Evolutionary conservation across 2,113 vertebrate genomes (phyloP), one percentile per base, ranked within the genome.

Genomic region (Aegithalos caudatus): DNA sequence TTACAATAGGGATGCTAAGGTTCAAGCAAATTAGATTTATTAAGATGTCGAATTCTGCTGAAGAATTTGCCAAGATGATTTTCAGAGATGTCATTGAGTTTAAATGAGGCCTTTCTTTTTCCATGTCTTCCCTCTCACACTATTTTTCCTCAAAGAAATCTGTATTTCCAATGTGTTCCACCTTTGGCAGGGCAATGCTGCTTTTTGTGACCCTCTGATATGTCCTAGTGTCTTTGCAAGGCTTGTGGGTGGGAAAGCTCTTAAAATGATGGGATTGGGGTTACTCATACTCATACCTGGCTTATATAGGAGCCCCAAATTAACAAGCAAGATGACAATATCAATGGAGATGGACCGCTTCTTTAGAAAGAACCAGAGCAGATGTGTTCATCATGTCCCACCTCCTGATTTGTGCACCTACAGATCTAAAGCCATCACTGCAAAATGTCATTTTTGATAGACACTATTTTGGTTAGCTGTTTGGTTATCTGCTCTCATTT

Each of bases 281-380:
- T 7, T 73, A 15, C 11, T 61, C 22, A 12, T 29, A 57, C 2
- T 22, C 35, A 42, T 37, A 29, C 35, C 23, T 42, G 15, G 27
- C 40, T 74, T 14, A 65, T 40, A 80, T 70, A 73, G 25, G 37
- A 78, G 19, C 5, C 45, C 31, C 37, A 20, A 87, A 88, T 74
- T 40, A 79, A 9, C 25, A 64, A 72, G 12, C 0, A 0, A 72
- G 53, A 18, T 0, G 2, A 33, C 10, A 21, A 31, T 10, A 15
- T 66, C 60, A 31, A 6, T 54, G 40, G 33, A 54, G 27, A 48
- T 21, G 7, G 28, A 69, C 9, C 0, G 1, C 38, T 51, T 57
- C 47, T 74, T 71, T 23, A 81, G 38, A 62, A 85, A 71, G 38
- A 62, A 27, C 7, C 2, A 53, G 20, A 88, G 37, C 25, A 71